Conservation (phyloP, 2,888 invertebrate species). For the Peribatodes rhomboidaria region DNA sequence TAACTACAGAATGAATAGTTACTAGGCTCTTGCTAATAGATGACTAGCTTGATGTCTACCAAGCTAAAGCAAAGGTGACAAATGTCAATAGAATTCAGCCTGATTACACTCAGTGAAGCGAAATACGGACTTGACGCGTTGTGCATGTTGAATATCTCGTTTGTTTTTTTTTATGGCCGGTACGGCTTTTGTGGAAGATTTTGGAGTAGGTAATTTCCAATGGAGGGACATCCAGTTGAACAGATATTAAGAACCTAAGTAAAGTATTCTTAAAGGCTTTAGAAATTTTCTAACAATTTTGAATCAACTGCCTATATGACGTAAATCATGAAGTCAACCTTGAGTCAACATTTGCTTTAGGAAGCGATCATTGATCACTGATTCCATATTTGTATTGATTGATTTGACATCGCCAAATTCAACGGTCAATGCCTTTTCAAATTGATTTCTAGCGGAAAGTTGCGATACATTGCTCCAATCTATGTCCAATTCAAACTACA, state of each 20-base stretch:
- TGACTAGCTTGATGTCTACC: background rate
- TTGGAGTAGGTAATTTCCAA: background rate
- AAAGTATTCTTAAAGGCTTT: too few relatives aligned
- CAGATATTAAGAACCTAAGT: too few relatives aligned
- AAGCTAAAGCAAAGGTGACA: background rate
- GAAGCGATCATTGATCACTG: slow-evolving; percentile 4
- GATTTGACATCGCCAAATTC: slow-evolving; percentile 48
- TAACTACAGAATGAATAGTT: background rate
- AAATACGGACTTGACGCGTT: background rate
- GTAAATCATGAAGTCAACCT: slow-evolving; percentile 6
- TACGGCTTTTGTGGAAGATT: background rate
- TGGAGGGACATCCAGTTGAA: too few relatives aligned
- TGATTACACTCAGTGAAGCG: background rate
- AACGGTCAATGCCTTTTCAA: slow-evolving; percentile 41
- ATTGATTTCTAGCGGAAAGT: background rate
- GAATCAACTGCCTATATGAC: background rate
- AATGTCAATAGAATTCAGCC: background rate
- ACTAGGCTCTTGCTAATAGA: background rate
- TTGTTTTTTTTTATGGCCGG: background rate
- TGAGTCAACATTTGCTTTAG: slow-evolving; percentile 18
- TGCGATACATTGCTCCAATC: background rate
- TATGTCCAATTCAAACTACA: background rate
- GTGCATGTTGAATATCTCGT: background rate
- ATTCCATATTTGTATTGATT: slow-evolving; percentile 29
- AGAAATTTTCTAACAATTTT: background rate